Base-by-base conservation (phyloP, 2,888 invertebrate genomes). In the Tinea trinotella region DNA sequence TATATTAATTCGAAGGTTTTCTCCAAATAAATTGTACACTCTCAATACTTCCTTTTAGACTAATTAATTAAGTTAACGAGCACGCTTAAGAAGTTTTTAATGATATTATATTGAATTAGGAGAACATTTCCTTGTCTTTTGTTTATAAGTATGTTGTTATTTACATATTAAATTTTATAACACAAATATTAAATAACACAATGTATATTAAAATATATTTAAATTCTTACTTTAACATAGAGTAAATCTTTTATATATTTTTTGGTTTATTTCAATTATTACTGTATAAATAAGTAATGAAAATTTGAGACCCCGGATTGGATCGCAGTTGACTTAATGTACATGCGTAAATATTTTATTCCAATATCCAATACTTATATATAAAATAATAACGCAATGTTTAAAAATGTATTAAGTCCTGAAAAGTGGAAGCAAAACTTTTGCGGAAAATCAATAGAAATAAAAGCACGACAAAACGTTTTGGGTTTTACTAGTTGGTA, bases 1-100 rank as follows among this genome's bases (percentile, higher is more conserved):
- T 24, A 50, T 50, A 48, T 50, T 50, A 50, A 50, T 50, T 18
- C 15, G 24, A 15, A 50, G 24, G 19, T 22, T 20, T 49, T 9
- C n/a, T 7, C 10, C 12, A 50, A 50, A 50, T 50, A 50, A 50
- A 50, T 50, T 22, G 13, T 50, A 50, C n/a, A n/a, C 46, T 46
- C 46, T 10, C 24, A 50, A 48, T 48, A 48, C 19, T 18, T 2
- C 48, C 17, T 22, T 50, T 24, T 24, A 19, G 3, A 7, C 50
- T 24, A 50, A 50, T 50, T 50, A 50, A 50, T 50, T 50, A 50
- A 24, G 22, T 50, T 22, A 50, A 15, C 24, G 13, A 50, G n/a
- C 24, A 24, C n/a, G 24, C 50, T 50, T 50, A 22, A 18, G 20
- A 24, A 22, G 22, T 50, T 50, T 22, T 24, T 50, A 50, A 50